Evolutionary conservation across 2,113 vertebrate genomes (phyloP), one percentile per base, ranked within the genome.

Genomic region (Papio anubis): DNA sequence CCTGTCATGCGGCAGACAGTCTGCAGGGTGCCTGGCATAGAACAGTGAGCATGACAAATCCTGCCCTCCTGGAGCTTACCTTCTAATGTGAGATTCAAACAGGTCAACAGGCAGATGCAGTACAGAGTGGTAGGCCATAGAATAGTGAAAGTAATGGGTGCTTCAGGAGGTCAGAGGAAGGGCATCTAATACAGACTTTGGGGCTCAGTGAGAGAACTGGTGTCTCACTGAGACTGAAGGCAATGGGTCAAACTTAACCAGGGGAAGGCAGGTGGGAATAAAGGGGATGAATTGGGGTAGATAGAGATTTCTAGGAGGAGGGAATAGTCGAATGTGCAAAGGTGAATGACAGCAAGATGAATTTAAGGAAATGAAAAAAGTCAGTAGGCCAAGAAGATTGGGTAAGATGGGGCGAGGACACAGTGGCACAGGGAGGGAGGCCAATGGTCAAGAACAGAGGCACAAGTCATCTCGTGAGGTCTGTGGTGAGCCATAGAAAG

Each of bases 71-170:
- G 38, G 32, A 87, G 80, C 68, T 80, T 81, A 11, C 2, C 35
- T 43, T 87, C 66, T 35, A 61, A 35, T 4, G 45, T 72, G 64
- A 85, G 27, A 12, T 20, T 40, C 66, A 16, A 40, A n/a, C 0
- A 8, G 32, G 40, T 30, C 76, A 38, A 12, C 6, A 16, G 59
- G 43, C 0, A 12, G 48, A 4, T 4, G 3, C 20, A 21, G 2
- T 5, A 55, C 30, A 4, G 6, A 40, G 18, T 3, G 13, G 38
- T 13, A 55, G n/a, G 45, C 1, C 18, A 30, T 0, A 40, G 76
- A 38, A 5, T 0, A 30, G 30, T 8, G 2, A 38, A 61, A 72
- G 23, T 0, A 25, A 32, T 16, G 2, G 7, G 8, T 6, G 3
- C 20, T 48, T 57, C 4, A 11, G 2, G 43, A 38, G 45, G 50